These are phyloP conservation scores for Stratiomys singularior DNA, from an alignment of 2,888 invertebrate species.

Conservation along the genomic window DNA sequence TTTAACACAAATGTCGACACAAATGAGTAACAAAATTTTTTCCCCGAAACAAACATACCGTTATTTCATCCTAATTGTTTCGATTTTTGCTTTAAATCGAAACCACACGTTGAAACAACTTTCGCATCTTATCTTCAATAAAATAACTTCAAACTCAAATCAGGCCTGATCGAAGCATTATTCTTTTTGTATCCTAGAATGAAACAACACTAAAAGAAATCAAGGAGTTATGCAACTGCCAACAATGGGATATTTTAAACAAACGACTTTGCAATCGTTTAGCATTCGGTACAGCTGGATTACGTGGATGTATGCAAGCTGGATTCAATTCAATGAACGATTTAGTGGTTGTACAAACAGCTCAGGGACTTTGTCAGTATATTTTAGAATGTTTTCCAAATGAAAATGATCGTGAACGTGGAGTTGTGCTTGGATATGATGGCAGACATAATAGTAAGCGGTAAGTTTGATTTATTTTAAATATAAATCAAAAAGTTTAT, in stretches of 20 bases:
- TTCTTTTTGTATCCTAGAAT: constrained; percentile 66
- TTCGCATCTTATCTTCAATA: too few species aligned
- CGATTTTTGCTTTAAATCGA: too few species aligned
- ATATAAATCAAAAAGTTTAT: too few species aligned
- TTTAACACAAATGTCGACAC: too few species aligned
- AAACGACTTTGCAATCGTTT: constrained; percentile 77
- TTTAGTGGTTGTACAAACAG: constrained; percentile 93
- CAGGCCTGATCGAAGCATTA: too few species aligned
- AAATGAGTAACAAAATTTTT: too few species aligned
- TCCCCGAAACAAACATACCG: too few species aligned
- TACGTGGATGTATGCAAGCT: constrained; percentile 91
- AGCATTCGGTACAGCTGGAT: constrained; percentile 92
- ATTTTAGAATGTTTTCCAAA: constrained; percentile 71
- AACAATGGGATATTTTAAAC: constrained; percentile 71
- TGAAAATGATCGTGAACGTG: constrained; percentile 69
- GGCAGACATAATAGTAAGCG: constrained; percentile 91
- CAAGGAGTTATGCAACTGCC: constrained; percentile 67
- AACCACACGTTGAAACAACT: too few species aligned
- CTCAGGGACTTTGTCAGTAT: constrained; percentile 87
- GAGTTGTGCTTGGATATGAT: constrained; percentile 92
- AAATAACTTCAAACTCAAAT: too few species aligned
- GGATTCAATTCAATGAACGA: constrained; percentile 97
- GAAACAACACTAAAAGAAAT: constrained; percentile 74
- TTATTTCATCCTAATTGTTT: too few species aligned
- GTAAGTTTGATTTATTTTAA: constrained; percentile 65